These are phyloP conservation scores for Pteria penguin DNA, from an alignment of 2,888 invertebrate genomes.

Conservation along the genomic window DNA sequence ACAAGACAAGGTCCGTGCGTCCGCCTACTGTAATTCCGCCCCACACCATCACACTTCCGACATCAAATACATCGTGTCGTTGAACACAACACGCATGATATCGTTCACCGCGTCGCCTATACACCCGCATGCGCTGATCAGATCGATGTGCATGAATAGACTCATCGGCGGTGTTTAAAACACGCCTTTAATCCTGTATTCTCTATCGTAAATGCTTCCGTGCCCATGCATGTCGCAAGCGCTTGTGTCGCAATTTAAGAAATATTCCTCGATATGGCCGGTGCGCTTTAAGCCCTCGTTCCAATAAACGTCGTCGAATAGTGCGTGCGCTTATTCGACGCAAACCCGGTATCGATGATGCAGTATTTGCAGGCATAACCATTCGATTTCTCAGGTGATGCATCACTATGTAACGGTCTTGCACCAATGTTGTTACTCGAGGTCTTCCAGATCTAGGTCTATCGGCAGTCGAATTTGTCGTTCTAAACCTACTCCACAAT, in stretches of 20 bases:
- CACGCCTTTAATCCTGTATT: slow-evolving; percentile 12
- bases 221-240: slow-evolving; percentile 8
- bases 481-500: neutral
- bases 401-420: neutral
- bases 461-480: neutral
- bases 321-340: neutral
- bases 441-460: neutral
- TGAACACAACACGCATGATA: neutral
- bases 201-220: slow-evolving; percentile 16
- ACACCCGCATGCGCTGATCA: slow-evolving; percentile 3
- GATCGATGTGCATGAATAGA: slow-evolving; percentile 8
- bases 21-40: slow-evolving; percentile 28
- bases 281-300: neutral
- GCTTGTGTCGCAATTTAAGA: slow-evolving; percentile 12
- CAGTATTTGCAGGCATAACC: neutral
- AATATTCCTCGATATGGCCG: slow-evolving; percentile 4
- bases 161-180: slow-evolving; percentile 24
- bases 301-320: neutral
- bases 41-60: slow-evolving; percentile 30
- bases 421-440: neutral
- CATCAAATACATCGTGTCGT: neutral
- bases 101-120: slow-evolving; percentile 8
- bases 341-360: neutral
- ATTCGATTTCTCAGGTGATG: neutral
- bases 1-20: slow-evolving; percentile 24